Base-by-base conservation (phyloP, 2,888 invertebrate species). In the Drosophila multiciliata region DNA sequence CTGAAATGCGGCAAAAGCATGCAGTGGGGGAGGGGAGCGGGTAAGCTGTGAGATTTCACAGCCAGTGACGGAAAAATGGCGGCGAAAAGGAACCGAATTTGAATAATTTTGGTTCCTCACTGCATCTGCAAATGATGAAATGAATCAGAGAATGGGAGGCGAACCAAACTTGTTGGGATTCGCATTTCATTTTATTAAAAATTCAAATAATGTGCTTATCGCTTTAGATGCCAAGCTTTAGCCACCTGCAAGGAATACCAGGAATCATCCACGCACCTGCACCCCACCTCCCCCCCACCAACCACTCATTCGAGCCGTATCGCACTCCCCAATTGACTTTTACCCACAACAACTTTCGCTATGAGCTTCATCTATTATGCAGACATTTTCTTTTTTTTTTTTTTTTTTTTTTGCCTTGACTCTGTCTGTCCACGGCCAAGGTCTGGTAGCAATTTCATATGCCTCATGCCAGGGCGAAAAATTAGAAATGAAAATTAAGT, bases 401-500 rank as follows among this genome's bases (percentile, higher is more conserved):
- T 20, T 11, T 45, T 26, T 20, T 33, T 20, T 15, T 26, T 11
- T n/a, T 3, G 23, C 23, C 54, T 61, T 40, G 9, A 35, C 23
- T n/a, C 36, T 52, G 48, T 57, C 59, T 67, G 58, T 23, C 73
- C 75, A 73, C 35, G 73, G 80, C 80, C 83, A 75, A 73, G 79
- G 84, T 70, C 64, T 71, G 74, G 76, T 78, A 80, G 78, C 81
- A 68, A 75, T 82, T 85, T 78, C 75, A 75, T 83, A 84, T 81
- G 84, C 79, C 82, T 84, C 82, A 65, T 73, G 82, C 85, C 82
- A 59, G 23, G 23, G 40, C 54, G 61, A 84, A 82, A 76, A 85
- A 90, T 87, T 87, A 78, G 82, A 90, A 87, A 88, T 88, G 90
- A 88, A 90, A 88, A 88, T 88, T 90, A 88, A 89, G 87, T 88